These are phyloP conservation scores for Penelope pileata DNA, from an alignment of 2,113 vertebrate genomes.

Conservation along the genomic window DNA sequence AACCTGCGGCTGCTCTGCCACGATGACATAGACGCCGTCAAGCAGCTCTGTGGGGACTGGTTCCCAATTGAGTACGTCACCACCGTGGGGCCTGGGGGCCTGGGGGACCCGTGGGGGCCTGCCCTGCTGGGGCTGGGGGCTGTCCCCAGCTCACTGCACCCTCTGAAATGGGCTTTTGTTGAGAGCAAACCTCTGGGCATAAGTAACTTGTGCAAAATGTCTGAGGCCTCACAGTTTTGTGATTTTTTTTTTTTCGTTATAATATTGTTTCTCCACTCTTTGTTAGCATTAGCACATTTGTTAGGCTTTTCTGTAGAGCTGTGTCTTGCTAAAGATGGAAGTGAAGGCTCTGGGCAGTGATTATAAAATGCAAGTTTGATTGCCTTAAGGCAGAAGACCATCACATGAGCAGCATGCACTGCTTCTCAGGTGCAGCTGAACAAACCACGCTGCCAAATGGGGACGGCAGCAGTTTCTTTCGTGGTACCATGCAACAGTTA, in stretches of 20 bases:
- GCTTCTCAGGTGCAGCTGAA: background rate
- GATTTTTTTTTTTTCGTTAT: background rate
- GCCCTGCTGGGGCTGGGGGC: background rate
- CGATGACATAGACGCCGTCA: conserved; percentile 98
- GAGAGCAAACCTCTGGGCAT: background rate
- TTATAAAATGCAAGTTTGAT: background rate
- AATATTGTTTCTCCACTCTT: background rate
- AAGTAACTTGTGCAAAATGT: background rate
- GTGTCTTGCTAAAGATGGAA: conserved; percentile 39
- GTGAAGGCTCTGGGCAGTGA: conserved; percentile 1
- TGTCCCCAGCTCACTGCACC: background rate
- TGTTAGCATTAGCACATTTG: background rate
- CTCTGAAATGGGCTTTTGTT: background rate
- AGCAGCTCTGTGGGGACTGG: conserved; percentile 96
- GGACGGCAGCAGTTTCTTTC: background rate
- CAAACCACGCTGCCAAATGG: background rate
- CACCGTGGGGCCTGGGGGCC: too few relatives aligned
- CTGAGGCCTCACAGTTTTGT: background rate
- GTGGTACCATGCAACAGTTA: background rate
- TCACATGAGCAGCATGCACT: background rate
- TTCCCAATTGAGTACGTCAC: conserved; percentile 95
- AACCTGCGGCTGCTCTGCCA: conserved; percentile 97
- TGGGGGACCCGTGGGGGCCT: too few relatives aligned
- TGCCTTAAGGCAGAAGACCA: background rate
- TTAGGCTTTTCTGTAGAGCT: too few relatives aligned